Evolutionary conservation across 2,888 invertebrate species (phyloP).

Genomic region (Ariolimax columbianus): DNA sequence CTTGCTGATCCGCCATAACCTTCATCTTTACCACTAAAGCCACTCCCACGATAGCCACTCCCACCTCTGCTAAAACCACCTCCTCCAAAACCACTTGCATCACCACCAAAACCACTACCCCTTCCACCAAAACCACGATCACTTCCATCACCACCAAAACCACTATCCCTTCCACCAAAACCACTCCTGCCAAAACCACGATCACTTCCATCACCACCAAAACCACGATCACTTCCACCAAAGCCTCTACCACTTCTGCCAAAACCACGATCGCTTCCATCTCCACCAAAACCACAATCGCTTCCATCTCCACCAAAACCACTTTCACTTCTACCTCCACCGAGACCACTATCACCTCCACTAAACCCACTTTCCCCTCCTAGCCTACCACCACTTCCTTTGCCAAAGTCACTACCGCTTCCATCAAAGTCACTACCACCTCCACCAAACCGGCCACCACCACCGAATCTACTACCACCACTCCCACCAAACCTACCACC

Average conservation of each 20-base stretch:
- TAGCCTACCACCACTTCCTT: conserved; percentile 44
- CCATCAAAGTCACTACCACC: neutral
- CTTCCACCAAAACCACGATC: neutral
- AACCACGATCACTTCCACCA: neutral
- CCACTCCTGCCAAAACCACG: neutral
- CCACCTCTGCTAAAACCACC: neutral
- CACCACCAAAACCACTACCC: conserved; percentile 21
- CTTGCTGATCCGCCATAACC: neutral
- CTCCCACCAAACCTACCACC: conserved; percentile 25
- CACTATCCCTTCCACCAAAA: conserved; percentile 3
- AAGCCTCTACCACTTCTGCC: neutral
- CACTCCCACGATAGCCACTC: neutral
- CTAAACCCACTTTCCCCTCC: conserved; percentile 63
- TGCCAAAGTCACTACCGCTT: conserved; percentile 55
- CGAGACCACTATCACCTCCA: conserved; percentile 48
- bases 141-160: neutral
- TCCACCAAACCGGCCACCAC: neutral
- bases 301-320: conserved; percentile 50
- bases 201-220: neutral
- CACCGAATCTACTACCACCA: neutral
- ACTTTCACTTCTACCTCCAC: conserved; percentile 37
- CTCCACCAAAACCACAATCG: conserved; percentile 16
- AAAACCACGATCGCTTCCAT: neutral
- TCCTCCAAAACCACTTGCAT: conserved; percentile 11
- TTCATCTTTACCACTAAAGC: neutral